A percentile compares a stretch with the other conserved stretches of the same genome.
Evolutionary conservation across 35 echinoderm and acorn worm species (phyloP).

Genomic region (Holothuria glaberrima): DNA sequence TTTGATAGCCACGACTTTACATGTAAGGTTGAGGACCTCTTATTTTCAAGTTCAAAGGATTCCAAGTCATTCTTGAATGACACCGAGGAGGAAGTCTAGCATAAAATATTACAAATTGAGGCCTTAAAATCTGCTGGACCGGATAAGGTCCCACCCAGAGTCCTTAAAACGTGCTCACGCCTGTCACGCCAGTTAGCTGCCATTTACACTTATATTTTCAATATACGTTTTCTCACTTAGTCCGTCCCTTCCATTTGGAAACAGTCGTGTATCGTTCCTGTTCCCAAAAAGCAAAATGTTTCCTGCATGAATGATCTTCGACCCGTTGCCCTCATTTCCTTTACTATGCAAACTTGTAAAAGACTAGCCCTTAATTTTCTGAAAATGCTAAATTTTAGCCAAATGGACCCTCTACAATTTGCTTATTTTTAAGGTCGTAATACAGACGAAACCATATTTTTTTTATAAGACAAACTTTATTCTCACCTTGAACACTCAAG

Average conservation of each 20-base stretch:
- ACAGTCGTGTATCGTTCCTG: too few species aligned
- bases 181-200: not conserved
- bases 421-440: too few species aligned
- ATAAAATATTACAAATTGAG: not conserved
- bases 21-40: too few species aligned
- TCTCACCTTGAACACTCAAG: not conserved
- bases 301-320: constrained; percentile 60
- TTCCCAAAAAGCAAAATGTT: not conserved
- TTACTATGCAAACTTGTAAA: not conserved
- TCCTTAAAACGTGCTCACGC: not conserved
- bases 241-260: constrained; percentile 18
- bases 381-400: too few species aligned
- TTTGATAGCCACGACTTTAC: not conserved
- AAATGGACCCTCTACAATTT: too few species aligned
- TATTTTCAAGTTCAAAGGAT: too few species aligned
- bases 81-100: not conserved
- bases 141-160: not conserved
- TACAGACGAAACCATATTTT: too few species aligned
- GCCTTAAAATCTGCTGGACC: not conserved
- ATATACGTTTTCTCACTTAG: not conserved
- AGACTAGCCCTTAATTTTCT: too few species aligned
- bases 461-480: too few species aligned
- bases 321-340: constrained; percentile 36
- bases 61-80: too few species aligned
- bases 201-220: not conserved